A percentile compares a stretch with the other conserved stretches of the same genome.
Evolutionary conservation across 1,140 invertebrate species (phyloP).

Genomic region (Drosophila auraria): DNA sequence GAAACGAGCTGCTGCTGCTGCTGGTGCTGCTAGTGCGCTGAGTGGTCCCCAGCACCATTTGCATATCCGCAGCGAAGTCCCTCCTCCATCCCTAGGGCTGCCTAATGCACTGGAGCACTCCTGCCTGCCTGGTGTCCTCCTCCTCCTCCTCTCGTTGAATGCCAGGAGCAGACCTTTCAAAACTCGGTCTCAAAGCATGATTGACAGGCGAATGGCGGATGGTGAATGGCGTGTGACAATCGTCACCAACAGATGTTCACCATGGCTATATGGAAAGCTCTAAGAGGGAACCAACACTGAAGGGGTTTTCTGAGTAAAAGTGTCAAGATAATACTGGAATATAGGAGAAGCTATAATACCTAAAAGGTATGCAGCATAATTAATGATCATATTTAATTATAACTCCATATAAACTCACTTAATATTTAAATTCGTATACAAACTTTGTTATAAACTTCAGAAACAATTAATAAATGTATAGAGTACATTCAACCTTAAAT

Average conservation of each 20-base stretch:
- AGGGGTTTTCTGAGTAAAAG: not conserved
- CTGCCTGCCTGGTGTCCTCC: not conserved
- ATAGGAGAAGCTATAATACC: not conserved
- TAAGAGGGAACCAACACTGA: conserved; percentile 12
- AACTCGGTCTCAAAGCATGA: conserved; percentile 61
- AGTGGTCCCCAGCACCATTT: conserved; percentile 61
- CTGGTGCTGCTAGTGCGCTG: conserved; percentile 12
- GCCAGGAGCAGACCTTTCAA: conserved; percentile 23
- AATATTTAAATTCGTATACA: not conserved
- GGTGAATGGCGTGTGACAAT: conserved; percentile 59
- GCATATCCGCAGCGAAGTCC: conserved; percentile 46
- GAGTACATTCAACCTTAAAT: not conserved
- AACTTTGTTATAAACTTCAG: not conserved
- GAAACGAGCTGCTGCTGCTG: conserved; percentile 7
- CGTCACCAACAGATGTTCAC: conserved; percentile 34
- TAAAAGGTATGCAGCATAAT: too few relatives aligned
- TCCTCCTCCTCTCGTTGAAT: not conserved
- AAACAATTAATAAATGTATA: not conserved
- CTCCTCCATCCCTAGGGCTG: not conserved
- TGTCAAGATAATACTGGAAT: not conserved
- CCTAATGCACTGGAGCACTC: conserved; percentile 27
- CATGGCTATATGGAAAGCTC: conserved; percentile 22
- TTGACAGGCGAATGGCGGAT: conserved; percentile 62
- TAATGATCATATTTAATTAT: too few relatives aligned
- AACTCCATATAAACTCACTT: not conserved